Base-by-base conservation (phyloP, 1,140 invertebrate genomes). In the Drosophila malerkotliana region DNA sequence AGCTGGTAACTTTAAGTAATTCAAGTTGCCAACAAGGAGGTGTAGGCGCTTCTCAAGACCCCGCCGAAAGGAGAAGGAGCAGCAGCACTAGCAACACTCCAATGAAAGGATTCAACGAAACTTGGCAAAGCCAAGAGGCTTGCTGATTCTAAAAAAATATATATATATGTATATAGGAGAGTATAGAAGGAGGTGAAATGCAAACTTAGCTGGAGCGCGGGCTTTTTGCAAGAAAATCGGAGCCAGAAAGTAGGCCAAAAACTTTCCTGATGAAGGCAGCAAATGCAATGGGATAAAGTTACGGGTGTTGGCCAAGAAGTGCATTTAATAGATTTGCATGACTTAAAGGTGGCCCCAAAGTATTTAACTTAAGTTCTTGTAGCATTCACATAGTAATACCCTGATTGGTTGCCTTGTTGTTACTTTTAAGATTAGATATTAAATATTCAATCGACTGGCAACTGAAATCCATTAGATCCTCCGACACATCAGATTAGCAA, bases 41-140 rank as follows among this genome's bases (percentile, higher is more conserved):
- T 57, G 48, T 48, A 48, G 24, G 30, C 34, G 51, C 24, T 18
- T 21, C 49, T 30, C 28, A n/a, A 67, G 77, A 68, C 73, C 73
- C 59, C 69, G 9, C 1, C 32, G 8, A 10, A 37, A 34, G 10
- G 32, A 34, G 30, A 32, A 8, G 34, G 34, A 37, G 34, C 10
- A 12, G 9, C 34, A 37, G 34, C 34, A 37, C 10, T n/a, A 82
- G 68, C 55, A 62, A 10, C 18, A 47, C 15, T 21, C 79, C 54
- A 63, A 56, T 71, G 67, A 78, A 78, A 78, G 79, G 79, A 81
- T 78, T 81, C 74, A 49, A 32, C 28, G 51, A 78, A 79, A 82
- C 61, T 80, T 77, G 72, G 60, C 73, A 61, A 75, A 55, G 78
- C 78, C 72, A 78, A 74, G 55, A 77, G 64, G 67, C 79, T 63